phyloP scores from a whole-genome alignment of 2,797 vertebrate genomes.

The Orientallactaga sibirica region DNA sequence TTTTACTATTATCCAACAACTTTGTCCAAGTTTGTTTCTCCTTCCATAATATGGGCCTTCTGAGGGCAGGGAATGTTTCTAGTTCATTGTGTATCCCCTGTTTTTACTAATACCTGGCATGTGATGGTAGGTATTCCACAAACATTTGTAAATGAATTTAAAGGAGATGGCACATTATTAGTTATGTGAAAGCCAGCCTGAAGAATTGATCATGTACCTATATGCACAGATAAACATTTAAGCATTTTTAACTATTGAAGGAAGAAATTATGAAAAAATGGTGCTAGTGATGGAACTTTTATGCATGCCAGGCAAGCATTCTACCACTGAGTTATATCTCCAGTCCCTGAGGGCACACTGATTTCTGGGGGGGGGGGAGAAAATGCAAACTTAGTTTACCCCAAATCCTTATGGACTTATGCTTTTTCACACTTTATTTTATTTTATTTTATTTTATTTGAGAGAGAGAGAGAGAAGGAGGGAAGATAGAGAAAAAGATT shows the following conservation, averaged over 20 bases:
- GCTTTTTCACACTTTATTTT: too few species aligned
- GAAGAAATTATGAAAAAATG: conserved; percentile 53
- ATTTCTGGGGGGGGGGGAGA: conserved; percentile 2
- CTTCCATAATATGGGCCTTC: background rate
- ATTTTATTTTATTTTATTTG: too few species aligned
- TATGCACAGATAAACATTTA: conserved; percentile 44
- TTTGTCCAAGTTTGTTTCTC: conserved; percentile 44
- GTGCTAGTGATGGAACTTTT: background rate
- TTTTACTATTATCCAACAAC: conserved; percentile 41
- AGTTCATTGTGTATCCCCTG: conserved; percentile 22
- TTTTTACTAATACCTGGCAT: conserved; percentile 33
- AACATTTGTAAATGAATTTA: conserved; percentile 52
- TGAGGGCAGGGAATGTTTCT: conserved; percentile 51
- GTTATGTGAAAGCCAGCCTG: conserved; percentile 37
- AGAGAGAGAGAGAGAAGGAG: too few species aligned
- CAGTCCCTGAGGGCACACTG: background rate
- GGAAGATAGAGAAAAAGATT: too few species aligned
- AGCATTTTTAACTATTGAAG: conserved; percentile 6
- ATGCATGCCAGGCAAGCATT: background rate
- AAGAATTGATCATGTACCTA: conserved; percentile 46
- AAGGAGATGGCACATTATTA: conserved; percentile 25
- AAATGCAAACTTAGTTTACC: conserved; percentile 11
- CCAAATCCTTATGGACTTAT: background rate
- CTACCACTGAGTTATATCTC: background rate
- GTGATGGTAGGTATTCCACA: background rate